Base-by-base conservation (phyloP, 2,888 invertebrate genomes). In the Spilosoma lubricipeda region DNA sequence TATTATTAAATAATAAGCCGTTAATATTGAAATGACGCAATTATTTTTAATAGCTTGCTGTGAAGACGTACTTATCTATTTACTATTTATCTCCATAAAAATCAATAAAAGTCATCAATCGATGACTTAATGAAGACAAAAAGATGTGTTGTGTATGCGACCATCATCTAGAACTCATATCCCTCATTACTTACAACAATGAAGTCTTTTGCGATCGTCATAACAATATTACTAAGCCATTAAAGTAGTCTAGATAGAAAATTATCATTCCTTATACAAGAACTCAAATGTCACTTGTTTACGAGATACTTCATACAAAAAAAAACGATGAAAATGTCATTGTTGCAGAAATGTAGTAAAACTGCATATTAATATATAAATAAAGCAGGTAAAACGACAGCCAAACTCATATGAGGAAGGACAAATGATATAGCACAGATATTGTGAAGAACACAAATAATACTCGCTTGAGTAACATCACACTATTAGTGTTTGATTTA, bases 391-490 rank as follows among this genome's bases (percentile, higher is more conserved):
- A 70, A 70, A 70, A 27, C n/a, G 2, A n/a, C 30, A 23, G 45
- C 42, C 23, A 23, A 45, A 63, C 30, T 70, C 63, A 70, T 13
- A 36, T 56, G 30, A 70, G 70, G 70, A 70, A 70, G 70, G 70
- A 63, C 7, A 63, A 23, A 30, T 39, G 20, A 5, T 30, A 42
- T 20, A 15, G 18, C 39, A 63, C 20, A 4, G 8, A 5, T 7
- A 11, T 23, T n/a, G n/a, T 36, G 52, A n/a, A 7, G 36, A 56
- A 56, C n/a, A 56, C n/a, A 67, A 18, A 67, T 8, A 18, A 18
- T 13, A n/a, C 15, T 27, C 15, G 59, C n/a, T 33, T 20, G 18
- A 69, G 56, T 69, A 33, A 56, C 27, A 56, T n/a, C 27, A 36
- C 36, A n/a, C 36, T 39, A 20, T 59, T 2, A 63, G 5, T 15